Evolutionary conservation across 2,888 invertebrate species (phyloP).

Genomic region (Temnothorax ravouxi): DNA sequence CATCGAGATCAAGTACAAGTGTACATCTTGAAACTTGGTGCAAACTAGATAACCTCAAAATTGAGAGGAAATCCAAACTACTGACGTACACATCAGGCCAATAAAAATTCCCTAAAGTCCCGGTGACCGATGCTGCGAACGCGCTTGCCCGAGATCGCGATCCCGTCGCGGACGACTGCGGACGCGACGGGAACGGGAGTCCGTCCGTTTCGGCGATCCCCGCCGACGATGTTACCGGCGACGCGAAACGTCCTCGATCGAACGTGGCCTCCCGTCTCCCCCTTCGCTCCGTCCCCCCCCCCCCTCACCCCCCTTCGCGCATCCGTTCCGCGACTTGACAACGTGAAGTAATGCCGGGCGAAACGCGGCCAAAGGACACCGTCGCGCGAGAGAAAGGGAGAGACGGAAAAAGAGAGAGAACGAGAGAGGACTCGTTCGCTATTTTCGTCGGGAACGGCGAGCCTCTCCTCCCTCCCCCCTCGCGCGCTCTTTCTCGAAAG

Average conservation of each 20-base stretch:
- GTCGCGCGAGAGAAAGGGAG: background rate
- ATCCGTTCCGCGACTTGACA: slow-evolving; percentile 39
- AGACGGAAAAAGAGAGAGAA: background rate
- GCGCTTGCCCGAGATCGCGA: slow-evolving; percentile 16
- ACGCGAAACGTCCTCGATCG: slow-evolving; percentile 52
- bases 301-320: too few relatives aligned
- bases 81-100: background rate
- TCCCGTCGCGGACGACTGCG: background rate
- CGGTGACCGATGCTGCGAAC: background rate
- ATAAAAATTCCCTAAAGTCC: background rate
- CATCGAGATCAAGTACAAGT: too few relatives aligned
- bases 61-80: background rate
- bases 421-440: slow-evolving; percentile 26
- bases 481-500: slow-evolving; percentile 2
- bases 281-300: background rate
- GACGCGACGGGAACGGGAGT: background rate
- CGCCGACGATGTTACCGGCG: slow-evolving; percentile 26
- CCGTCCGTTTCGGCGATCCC: slow-evolving; percentile 1
- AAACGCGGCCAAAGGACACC: slow-evolving; percentile 50
- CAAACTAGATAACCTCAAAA: slow-evolving; percentile 37
- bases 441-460: slow-evolving; percentile 44
- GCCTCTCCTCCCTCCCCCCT: background rate
- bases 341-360: slow-evolving; percentile 43
- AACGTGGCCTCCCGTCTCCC: slow-evolving; percentile 1
- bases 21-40: too few relatives aligned